A percentile compares a stretch with the other conserved stretches of the same genome.
Evolutionary conservation across 92 coral and sea anemone genomes (phyloP).

Genomic region (Epizoanthus ramosus): DNA sequence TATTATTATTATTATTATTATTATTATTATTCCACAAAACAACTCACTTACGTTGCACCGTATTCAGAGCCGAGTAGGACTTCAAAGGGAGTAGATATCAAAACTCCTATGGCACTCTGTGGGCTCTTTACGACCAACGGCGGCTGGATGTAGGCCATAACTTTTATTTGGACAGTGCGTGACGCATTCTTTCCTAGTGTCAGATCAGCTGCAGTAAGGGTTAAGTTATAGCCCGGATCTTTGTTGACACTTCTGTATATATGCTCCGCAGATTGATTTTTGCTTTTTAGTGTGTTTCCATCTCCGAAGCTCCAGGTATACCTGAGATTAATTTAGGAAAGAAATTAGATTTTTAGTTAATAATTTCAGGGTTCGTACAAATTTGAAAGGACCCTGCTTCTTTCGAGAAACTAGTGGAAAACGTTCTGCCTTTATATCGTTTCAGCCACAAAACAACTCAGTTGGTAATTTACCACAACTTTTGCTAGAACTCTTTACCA

Average conservation of each 20-base stretch:
- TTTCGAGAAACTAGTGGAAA: too few species aligned
- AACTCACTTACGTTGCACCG: slow-evolving; percentile 20
- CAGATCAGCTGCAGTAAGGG: background rate
- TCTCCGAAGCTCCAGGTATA: slow-evolving; percentile 30
- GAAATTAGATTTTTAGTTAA: too few species aligned
- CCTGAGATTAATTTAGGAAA: background rate
- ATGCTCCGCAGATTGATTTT: background rate
- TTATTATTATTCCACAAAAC: background rate
- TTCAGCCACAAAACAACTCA: too few species aligned
- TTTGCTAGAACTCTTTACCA: too few species aligned
- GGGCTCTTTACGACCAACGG: slow-evolving; percentile 15
- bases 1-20: too few species aligned
- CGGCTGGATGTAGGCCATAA: background rate
- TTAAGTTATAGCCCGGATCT: slow-evolving; percentile 11
- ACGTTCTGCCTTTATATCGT: too few species aligned
- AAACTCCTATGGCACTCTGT: background rate
- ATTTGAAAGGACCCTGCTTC: too few species aligned
- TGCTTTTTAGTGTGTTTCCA: background rate
- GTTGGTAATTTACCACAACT: too few species aligned
- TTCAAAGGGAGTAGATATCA: background rate
- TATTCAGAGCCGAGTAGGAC: background rate
- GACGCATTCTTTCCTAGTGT: background rate
- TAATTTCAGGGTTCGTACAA: too few species aligned
- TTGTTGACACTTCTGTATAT: background rate
- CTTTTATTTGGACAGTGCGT: background rate